These are phyloP conservation scores for Neodiprion fabricii DNA, from an alignment of 1,140 invertebrate species.

Conservation along the genomic window DNA sequence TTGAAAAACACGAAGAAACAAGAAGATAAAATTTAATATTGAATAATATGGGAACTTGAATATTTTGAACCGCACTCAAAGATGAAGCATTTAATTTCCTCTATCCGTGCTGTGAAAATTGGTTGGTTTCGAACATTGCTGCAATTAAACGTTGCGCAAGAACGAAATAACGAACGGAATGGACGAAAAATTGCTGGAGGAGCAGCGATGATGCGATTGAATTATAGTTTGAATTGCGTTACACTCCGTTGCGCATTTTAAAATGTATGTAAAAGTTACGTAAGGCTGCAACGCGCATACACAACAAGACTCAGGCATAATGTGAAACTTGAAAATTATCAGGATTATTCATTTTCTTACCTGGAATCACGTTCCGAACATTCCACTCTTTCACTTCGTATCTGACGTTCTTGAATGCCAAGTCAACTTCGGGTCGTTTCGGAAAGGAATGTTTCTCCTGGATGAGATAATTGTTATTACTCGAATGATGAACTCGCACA, in stretches of 20 bases:
- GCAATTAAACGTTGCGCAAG: too few relatives aligned
- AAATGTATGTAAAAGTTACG: neutral
- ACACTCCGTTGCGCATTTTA: neutral
- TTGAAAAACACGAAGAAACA: too few relatives aligned
- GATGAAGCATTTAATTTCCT: too few relatives aligned
- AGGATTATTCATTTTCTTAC: constrained; percentile 35
- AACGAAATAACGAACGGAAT: too few relatives aligned
- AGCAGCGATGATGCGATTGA: neutral
- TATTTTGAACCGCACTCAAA: too few relatives aligned
- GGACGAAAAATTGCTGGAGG: constrained; percentile 1
- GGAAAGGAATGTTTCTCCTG: constrained; percentile 55
- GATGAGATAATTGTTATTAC: constrained; percentile 50
- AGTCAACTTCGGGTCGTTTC: constrained; percentile 53
- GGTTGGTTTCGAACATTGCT: too few relatives aligned
- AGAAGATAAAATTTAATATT: too few relatives aligned
- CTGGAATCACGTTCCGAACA: constrained; percentile 41
- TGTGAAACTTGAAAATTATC: too few relatives aligned
- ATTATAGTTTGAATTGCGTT: constrained; percentile 17
- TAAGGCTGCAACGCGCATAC: neutral
- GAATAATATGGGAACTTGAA: too few relatives aligned
- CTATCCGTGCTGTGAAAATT: too few relatives aligned
- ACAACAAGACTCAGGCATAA: constrained; percentile 1
- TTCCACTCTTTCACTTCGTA: constrained; percentile 52
- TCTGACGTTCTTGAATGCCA: constrained; percentile 48
- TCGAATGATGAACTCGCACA: constrained; percentile 32